Percentiles rank a stretch among this genome's conserved stretches.
Evolutionary conservation across 2,888 invertebrate species (phyloP).

Genomic region (Epirrita christyi): DNA sequence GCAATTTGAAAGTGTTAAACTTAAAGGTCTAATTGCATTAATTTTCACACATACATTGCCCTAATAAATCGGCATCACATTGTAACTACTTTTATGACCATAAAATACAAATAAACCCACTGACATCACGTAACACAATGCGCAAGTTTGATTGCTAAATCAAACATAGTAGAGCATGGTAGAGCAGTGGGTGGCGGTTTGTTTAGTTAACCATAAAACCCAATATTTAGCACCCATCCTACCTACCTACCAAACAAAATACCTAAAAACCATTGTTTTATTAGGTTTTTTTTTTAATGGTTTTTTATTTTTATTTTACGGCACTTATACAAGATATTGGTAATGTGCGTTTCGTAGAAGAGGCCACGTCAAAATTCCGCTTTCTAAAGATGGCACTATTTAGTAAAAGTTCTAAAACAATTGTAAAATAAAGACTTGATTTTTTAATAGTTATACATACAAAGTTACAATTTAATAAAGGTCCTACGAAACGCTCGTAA

Average conservation of each 20-base stretch:
- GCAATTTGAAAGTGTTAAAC: not conserved
- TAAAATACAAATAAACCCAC: constrained; percentile 21
- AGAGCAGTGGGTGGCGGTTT: constrained; percentile 26
- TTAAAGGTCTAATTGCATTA: not conserved
- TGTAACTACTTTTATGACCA: not conserved
- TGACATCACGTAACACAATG: constrained; percentile 23
- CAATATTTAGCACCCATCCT: constrained; percentile 38
- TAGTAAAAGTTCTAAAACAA: too few relatives aligned
- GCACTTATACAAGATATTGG: too few relatives aligned
- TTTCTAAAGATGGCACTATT: too few relatives aligned
- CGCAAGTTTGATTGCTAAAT: constrained; percentile 20
- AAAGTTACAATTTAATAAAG: too few relatives aligned
- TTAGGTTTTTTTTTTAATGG: too few relatives aligned
- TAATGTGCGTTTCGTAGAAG: too few relatives aligned
- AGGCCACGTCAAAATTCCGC: too few relatives aligned
- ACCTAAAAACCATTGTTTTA: too few relatives aligned
- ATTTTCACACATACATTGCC: constrained; percentile 13
- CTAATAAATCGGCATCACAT: not conserved
- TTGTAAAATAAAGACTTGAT: too few relatives aligned
- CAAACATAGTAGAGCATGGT: constrained; percentile 1
- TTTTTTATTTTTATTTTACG: too few relatives aligned
- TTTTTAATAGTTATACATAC: too few relatives aligned
- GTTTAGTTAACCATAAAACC: constrained; percentile 36
- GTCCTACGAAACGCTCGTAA: too few relatives aligned
- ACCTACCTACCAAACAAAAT: constrained; percentile 1